Percentiles rank a stretch among this genome's conserved stretches.
These are phyloP conservation scores for Epizoanthus rinbou DNA, from an alignment of 92 coral and sea anemone genomes.

Conservation along the genomic window DNA sequence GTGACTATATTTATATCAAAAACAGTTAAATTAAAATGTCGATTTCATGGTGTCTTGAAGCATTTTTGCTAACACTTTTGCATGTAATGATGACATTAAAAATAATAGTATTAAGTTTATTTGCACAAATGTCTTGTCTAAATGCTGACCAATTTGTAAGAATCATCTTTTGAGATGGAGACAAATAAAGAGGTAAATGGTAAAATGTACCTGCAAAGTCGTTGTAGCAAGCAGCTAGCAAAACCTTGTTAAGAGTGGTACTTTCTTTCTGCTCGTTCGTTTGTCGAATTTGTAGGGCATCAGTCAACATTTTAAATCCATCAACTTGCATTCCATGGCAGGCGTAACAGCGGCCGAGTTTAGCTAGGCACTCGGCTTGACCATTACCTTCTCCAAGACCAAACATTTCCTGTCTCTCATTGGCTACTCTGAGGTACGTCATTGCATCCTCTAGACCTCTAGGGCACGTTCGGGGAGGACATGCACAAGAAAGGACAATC, in stretches of 20 bases:
- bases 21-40: too few relatives aligned
- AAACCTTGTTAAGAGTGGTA: neutral
- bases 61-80: too few relatives aligned
- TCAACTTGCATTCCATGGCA: slow-evolving; percentile 35
- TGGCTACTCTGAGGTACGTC: neutral
- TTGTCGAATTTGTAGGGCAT: slow-evolving; percentile 34
- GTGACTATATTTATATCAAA: too few relatives aligned
- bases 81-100: too few relatives aligned
- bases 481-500: slow-evolving; percentile 45
- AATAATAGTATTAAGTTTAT: too few relatives aligned
- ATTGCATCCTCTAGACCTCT: slow-evolving; percentile 34
- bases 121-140: too few relatives aligned
- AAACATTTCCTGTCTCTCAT: neutral
- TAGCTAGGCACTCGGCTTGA: slow-evolving; percentile 49
- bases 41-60: too few relatives aligned
- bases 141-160: too few relatives aligned
- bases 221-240: slow-evolving; percentile 55
- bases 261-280: neutral
- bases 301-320: slow-evolving; percentile 34
- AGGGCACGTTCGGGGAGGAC: slow-evolving; percentile 33
- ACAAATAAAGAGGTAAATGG: too few relatives aligned
- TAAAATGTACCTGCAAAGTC: slow-evolving; percentile 64
- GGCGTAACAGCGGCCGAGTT: slow-evolving; percentile 54
- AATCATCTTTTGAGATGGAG: too few relatives aligned
- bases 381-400: slow-evolving; percentile 15